Base-by-base conservation (phyloP, 2,113 vertebrate species). In the Corvus cornix region DNA sequence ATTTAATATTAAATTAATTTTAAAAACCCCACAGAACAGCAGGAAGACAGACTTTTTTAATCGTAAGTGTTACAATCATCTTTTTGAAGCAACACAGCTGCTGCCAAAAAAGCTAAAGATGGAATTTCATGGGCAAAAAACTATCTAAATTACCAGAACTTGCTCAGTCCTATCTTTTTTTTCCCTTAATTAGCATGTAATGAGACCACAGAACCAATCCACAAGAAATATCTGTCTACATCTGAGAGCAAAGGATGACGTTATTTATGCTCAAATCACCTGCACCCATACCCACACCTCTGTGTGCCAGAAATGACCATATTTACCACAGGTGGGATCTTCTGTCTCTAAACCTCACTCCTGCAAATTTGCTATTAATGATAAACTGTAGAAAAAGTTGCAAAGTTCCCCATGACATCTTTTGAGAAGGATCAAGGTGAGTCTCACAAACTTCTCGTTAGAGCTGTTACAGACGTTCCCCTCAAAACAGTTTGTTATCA, bases 41-140 rank as follows among this genome's bases (percentile, higher is more conserved):
- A 79, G 28, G 14, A 60, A 49, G 37, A 43, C 6, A 64, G 44
- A 17, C 16, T 80, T 41, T 52, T 60, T 53, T 51, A 37, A 53
- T 48, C 9, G 4, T 8, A 1, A 21, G 13, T n/a, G 27, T 30
- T 70, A 31, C 1, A 1, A 39, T 27, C 10, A 33, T 3, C 3
- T 51, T 80, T 58, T 12, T 53, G 31, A 85, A 41, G 41, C 56
- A 83, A 59, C 17, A 68, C 6, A 89, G 28, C 37, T 74, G 31
- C 73, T 74, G 48, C 51, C 39, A 72, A 64, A 85, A 48, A 49
- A 9, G 5, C 28, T n/a, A 13, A 73, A 89, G 76, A 41, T 24
- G 18, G 43, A 74, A 39, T 51, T 84, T 48, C 46, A 60, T 0
- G 6, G 46, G 21, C 39, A 83, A 72, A 86, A 82, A 88, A 16